Base-by-base conservation (phyloP, 1,140 invertebrate genomes). In the Bicyclus anynana region DNA sequence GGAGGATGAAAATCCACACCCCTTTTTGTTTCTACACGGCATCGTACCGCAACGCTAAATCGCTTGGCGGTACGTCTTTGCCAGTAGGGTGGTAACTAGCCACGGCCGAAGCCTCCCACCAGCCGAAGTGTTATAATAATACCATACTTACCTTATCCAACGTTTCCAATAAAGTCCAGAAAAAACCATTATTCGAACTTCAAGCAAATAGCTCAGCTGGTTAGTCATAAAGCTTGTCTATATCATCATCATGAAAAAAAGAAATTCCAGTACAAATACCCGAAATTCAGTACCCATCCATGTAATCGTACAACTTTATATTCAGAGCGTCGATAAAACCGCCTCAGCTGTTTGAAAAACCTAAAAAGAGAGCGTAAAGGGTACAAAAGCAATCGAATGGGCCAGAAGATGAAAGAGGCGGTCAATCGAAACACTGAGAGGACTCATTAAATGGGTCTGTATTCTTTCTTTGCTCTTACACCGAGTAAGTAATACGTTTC, bases 391-490 rank as follows among this genome's bases (percentile, higher is more conserved):
- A 72, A 76, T 80, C 72, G 73, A 79, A 82, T 81, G 74, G 74
- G 59, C 62, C 48, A 62, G 71, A 66, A 65, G 72, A 76, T 76
- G 68, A 68, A 70, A 58, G 71, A 72, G 79, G 72, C 82, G 80
- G 82, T 81, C 82, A 82, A 83, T 85, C 75, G 79, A 84, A 76
- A 69, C 77, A 72, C 63, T 69, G 75, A 79, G 75, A 79, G 71
- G 67, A 77, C 79, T 83, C 82, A 85, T 83, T 83, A 83, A 75
- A 65, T 52, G 66, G 44, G 17, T 44, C 37, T 40, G 14, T 40
- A 5, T 40, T 16, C 37, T 40, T 40, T 40, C 13, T 40, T 40
- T 40, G 37, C 13, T 40, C 37, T 33, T 33, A 40, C 37, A 40
- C 6, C 14, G 37, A 16, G 13, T 33, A 33, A n/a, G 23, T 23